Evolutionary conservation across 2,113 vertebrate species (phyloP).

Genomic region (Pteronura brasiliensis): DNA sequence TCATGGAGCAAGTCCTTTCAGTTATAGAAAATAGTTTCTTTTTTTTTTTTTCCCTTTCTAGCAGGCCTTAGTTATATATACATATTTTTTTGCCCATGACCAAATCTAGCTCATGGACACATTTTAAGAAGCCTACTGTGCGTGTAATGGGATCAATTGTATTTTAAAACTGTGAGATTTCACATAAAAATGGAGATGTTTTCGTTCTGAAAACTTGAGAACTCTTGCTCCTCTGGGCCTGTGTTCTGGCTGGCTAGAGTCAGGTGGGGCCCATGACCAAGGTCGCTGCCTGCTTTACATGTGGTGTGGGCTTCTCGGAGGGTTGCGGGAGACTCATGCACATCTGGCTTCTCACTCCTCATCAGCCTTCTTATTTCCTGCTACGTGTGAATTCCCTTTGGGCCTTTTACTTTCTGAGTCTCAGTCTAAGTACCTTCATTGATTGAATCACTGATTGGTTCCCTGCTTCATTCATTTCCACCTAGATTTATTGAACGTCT

Average conservation of each 20-base stretch:
- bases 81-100: not conserved
- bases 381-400: not conserved
- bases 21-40: not conserved
- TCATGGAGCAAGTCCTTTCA: not conserved
- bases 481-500: not conserved
- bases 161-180: not conserved
- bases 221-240: not conserved
- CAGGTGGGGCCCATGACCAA: not conserved
- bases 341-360: no score
- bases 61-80: not conserved
- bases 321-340: not conserved
- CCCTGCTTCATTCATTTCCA: not conserved
- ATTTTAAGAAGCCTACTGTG: not conserved
- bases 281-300: not conserved
- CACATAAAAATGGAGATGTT: not conserved
- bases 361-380: not conserved
- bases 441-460: not conserved
- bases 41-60: not conserved
- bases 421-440: not conserved
- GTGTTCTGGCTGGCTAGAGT: not conserved
- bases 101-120: not conserved
- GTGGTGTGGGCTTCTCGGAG: rapidly evolving
- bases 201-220: not conserved
- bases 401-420: not conserved
- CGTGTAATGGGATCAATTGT: not conserved